Percentiles rank a stretch among this genome's conserved stretches.
These are phyloP conservation scores for Hirtodrosophila duncani DNA, from an alignment of 2,888 invertebrate genomes.

Conservation along the genomic window DNA sequence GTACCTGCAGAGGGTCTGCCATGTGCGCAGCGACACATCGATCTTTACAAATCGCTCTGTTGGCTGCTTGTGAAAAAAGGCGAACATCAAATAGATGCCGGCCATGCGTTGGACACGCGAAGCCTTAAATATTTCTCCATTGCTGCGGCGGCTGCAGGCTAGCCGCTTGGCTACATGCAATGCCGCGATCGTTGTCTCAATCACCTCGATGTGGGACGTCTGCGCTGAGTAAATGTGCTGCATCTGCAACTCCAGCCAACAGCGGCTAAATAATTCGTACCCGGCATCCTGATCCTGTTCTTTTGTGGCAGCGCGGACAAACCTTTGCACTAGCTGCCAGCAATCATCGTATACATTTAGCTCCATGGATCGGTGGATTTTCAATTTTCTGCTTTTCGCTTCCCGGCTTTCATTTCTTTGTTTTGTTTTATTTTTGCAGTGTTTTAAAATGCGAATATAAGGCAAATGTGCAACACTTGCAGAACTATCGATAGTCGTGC, in stretches of 20 bases:
- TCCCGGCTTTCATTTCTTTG: not conserved
- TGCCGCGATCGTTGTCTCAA: constrained; percentile 65
- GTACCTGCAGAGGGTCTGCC: constrained; percentile 53
- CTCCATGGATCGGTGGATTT: constrained; percentile 51
- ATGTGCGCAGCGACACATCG: constrained; percentile 53
- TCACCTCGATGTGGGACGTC: constrained; percentile 58
- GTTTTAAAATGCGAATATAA: constrained; percentile 13
- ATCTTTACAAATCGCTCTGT: constrained; percentile 70
- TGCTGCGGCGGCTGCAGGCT: constrained; percentile 45
- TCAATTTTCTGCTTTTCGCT: no score
- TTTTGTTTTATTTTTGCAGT: not conserved
- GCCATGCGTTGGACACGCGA: constrained; percentile 54
- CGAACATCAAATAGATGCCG: constrained; percentile 67
- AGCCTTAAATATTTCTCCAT: constrained; percentile 27
- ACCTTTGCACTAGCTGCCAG: constrained; percentile 42
- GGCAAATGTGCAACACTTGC: not conserved
- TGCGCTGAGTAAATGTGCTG: constrained; percentile 69
- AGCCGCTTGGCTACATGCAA: constrained; percentile 60
- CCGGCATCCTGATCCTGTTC: constrained; percentile 16
- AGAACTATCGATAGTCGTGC: constrained; percentile 4
- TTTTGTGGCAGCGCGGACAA: constrained; percentile 18
- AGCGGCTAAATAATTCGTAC: constrained; percentile 61
- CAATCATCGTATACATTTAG: constrained; percentile 40
- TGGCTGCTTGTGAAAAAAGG: constrained; percentile 74
- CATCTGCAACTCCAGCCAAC: constrained; percentile 63